Conservation (phyloP, 2,797 vertebrate genomes). For the Acipenser ruthenus region DNA sequence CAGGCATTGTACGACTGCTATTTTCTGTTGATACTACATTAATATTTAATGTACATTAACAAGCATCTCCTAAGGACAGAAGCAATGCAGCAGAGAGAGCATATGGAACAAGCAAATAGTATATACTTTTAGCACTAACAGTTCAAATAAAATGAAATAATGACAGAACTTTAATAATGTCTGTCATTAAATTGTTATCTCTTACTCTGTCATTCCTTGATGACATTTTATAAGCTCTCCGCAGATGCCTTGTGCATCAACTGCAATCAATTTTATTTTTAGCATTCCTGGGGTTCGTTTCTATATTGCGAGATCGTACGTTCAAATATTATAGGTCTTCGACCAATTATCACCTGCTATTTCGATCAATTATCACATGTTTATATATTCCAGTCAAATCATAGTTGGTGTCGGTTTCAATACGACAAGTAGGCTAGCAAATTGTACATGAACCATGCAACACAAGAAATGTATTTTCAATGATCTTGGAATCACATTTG, state of each 20-base stretch:
- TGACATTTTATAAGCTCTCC: conserved; percentile 6
- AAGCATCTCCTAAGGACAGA: conserved; percentile 39
- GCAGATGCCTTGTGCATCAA: neutral
- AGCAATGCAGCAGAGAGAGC: conserved; percentile 37
- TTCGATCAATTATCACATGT: no score
- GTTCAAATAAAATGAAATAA: conserved; percentile 1
- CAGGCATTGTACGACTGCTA: conserved; percentile 52
- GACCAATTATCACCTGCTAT: no score
- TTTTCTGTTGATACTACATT: conserved; percentile 58
- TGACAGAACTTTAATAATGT: neutral
- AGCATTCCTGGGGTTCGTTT: no score
- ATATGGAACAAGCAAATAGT: conserved; percentile 16
- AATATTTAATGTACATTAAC: conserved; percentile 56
- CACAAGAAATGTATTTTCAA: no score
- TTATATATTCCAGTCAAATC: no score
- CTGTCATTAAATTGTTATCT: conserved; percentile 3
- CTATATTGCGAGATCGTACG: no score
- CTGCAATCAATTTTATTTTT: no score
- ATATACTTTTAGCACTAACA: neutral
- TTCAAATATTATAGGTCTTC: no score
- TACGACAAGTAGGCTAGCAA: no score
- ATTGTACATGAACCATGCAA: no score
- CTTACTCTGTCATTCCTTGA: conserved; percentile 3
- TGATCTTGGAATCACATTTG: no score
- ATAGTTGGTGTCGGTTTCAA: no score